Percentiles rank a stretch among this genome's conserved stretches.
These are phyloP conservation scores for Homarus americanus DNA, from an alignment of 1,140 invertebrate genomes.

Conservation along the genomic window DNA sequence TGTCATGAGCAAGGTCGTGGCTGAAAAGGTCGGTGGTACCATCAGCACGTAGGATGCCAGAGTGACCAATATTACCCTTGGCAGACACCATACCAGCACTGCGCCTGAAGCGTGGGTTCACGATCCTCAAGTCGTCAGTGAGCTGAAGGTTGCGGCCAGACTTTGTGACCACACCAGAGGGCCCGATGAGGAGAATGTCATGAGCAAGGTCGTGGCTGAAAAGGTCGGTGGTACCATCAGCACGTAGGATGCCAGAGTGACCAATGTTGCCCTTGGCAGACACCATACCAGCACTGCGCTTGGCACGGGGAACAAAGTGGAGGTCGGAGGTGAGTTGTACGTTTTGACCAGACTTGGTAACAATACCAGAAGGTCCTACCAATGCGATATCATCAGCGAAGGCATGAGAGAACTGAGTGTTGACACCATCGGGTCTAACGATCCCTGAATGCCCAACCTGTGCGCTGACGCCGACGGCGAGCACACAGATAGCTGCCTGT, in stretches of 20 bases:
- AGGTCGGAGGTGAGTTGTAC: conserved; percentile 43
- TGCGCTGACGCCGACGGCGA: conserved; percentile 51
- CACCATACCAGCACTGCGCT: background rate
- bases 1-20: conserved; percentile 5
- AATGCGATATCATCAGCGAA: conserved; percentile 47
- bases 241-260: background rate
- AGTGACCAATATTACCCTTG: background rate
- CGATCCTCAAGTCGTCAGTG: conserved; percentile 8
- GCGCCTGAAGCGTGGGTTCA: conserved; percentile 21
- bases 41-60: conserved; percentile 32
- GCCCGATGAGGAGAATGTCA: conserved; percentile 1
- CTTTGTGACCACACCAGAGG: conserved; percentile 21
- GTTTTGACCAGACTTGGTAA: conserved; percentile 41
- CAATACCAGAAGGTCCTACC: conserved; percentile 56
- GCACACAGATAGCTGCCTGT: conserved; percentile 59
- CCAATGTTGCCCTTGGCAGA: background rate
- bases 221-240: conserved; percentile 7
- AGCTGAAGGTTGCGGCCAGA: conserved; percentile 42
- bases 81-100: conserved; percentile 7
- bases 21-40: background rate
- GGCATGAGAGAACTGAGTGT: conserved; percentile 27
- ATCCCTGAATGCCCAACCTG: conserved; percentile 66
- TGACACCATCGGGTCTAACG: conserved; percentile 50
- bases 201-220: conserved; percentile 29
- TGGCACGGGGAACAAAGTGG: conserved; percentile 10